Conservation (phyloP, 2,888 invertebrate species). For the Siphlonurus alternatus region DNA sequence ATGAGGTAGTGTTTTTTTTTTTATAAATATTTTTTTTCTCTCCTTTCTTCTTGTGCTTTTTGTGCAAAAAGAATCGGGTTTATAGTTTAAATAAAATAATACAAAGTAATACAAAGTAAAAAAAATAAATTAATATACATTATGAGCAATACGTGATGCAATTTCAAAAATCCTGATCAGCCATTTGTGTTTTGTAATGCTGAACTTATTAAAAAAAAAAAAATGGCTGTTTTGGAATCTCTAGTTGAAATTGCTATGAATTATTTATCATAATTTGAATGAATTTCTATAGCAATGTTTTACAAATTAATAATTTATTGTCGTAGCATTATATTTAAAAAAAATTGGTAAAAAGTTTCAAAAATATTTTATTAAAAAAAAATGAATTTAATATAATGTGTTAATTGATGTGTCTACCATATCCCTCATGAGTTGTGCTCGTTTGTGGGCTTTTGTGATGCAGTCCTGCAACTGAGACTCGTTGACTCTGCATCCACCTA, state of each 20-base stretch:
- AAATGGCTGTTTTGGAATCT: slow-evolving; percentile 7
- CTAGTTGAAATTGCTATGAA: slow-evolving; percentile 11
- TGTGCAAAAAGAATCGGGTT: background rate
- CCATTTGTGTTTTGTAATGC: background rate
- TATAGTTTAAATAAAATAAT: too few relatives aligned
- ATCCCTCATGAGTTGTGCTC: slow-evolving; percentile 33
- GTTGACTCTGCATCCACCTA: slow-evolving; percentile 40
- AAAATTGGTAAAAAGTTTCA: background rate
- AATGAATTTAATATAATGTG: slow-evolving; percentile 5
- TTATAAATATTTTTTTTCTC: background rate
- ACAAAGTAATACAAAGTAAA: too few relatives aligned
- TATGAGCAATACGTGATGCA: background rate
- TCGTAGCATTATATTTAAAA: slow-evolving; percentile 4
- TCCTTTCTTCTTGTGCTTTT: background rate
- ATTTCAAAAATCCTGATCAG: background rate
- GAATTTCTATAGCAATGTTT: slow-evolving; percentile 16
- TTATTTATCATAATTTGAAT: slow-evolving; percentile 14
- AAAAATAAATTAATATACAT: too few relatives aligned
- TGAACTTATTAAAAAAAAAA: too few relatives aligned
- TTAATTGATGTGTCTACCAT: slow-evolving; percentile 25
- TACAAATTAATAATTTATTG: background rate
- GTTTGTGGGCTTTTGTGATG: slow-evolving; percentile 39
- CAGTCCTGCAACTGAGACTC: slow-evolving; percentile 38
- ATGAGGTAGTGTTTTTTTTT: background rate
- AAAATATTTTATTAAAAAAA: slow-evolving; percentile 4